phyloP scores from a whole-genome alignment of 2,797 vertebrate genomes.

The Brotula barbata region DNA sequence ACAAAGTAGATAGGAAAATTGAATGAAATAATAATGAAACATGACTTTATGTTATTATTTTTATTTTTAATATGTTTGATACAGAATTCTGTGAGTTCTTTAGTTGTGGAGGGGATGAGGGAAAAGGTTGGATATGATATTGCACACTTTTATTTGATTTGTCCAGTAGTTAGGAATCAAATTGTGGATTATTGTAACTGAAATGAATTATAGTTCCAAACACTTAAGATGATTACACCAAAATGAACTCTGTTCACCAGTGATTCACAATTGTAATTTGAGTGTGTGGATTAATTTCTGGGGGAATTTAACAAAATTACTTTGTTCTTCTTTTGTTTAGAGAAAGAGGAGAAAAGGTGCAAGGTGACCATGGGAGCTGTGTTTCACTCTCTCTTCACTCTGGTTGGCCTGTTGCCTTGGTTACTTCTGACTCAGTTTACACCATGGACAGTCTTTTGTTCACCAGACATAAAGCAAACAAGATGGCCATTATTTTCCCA shows the following conservation, averaged over 20 bases:
- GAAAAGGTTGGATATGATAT: not conserved
- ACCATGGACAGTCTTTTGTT: slow-evolving; percentile 67
- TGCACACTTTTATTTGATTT: not conserved
- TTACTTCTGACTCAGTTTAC: slow-evolving; percentile 69
- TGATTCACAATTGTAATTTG: not conserved
- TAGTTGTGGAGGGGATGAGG: not conserved
- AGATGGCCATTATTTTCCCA: slow-evolving; percentile 85
- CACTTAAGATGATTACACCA: too few species aligned
- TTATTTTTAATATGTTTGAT: not conserved
- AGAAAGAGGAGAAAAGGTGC: slow-evolving; percentile 49
- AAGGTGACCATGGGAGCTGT: slow-evolving; percentile 60
- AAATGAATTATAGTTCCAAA: not conserved
- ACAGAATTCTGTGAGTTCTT: not conserved
- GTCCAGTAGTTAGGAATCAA: not conserved
- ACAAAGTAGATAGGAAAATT: too few species aligned
- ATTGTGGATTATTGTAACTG: not conserved
- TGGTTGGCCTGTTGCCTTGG: slow-evolving; percentile 60
- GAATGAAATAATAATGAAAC: too few species aligned
- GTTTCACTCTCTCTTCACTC: slow-evolving; percentile 34
- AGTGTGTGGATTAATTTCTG: not conserved
- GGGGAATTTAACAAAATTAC: not conserved
- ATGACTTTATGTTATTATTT: too few species aligned
- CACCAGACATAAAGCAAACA: slow-evolving; percentile 83
- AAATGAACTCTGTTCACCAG: too few species aligned
- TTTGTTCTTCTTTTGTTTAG: slow-evolving; percentile 36